Conservation (phyloP, 1,140 invertebrate species). For the Monomorium pharaonis region DNA sequence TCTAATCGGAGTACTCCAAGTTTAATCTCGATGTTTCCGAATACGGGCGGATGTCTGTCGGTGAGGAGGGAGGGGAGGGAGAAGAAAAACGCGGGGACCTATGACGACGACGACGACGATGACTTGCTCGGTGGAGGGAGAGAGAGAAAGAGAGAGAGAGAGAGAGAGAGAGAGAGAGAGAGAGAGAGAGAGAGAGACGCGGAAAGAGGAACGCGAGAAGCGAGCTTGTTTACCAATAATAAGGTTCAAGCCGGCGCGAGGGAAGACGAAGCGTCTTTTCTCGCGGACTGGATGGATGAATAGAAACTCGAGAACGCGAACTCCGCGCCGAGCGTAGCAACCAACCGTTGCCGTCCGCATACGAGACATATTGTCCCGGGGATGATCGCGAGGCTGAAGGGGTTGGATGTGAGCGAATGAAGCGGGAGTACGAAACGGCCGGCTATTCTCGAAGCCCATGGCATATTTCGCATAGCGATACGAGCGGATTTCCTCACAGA, state of each 20-base stretch:
- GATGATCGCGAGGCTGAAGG: slow-evolving; percentile 15
- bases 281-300: slow-evolving; percentile 20
- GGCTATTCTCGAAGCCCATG: slow-evolving; percentile 2
- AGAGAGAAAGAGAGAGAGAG: no score
- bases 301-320: slow-evolving; percentile 44
- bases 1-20: not conserved
- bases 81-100: slow-evolving; percentile 5
- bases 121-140: no score
- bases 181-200: not conserved
- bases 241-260: slow-evolving; percentile 46
- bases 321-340: not conserved
- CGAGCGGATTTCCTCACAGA: slow-evolving; percentile 4
- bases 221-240: slow-evolving; percentile 54
- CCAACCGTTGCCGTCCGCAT: not conserved
- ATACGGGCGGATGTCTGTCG: not conserved
- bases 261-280: slow-evolving; percentile 40
- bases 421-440: slow-evolving; percentile 8
- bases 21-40: slow-evolving; percentile 33
- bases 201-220: not conserved
- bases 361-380: slow-evolving; percentile 43
- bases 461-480: not conserved
- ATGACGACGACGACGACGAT: no score
- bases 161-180: no score
- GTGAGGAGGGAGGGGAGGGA: not conserved
- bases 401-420: not conserved